Base-by-base conservation (phyloP, 2,888 invertebrate species). In the Lacanobia wlatinum region DNA sequence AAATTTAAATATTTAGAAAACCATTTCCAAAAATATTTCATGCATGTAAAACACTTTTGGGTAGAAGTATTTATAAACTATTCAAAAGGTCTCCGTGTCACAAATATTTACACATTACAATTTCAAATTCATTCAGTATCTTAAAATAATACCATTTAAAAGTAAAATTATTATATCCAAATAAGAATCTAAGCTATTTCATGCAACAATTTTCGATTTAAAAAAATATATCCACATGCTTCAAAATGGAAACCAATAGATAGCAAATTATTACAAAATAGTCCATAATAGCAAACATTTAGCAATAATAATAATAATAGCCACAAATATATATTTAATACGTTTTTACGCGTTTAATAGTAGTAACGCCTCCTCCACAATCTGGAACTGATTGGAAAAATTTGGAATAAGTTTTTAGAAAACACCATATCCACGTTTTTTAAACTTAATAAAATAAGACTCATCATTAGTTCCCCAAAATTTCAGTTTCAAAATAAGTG, bases 331-430 rank as follows among this genome's bases (percentile, higher is more conserved):
- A 89, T 83, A 78, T 61, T 73, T 75, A 73, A 82, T 82, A 85
- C 48, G 74, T 68, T 78, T 69, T 93, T 94, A 94, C 94, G 84
- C 90, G 89, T 87, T 86, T 92, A 94, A 92, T 93, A 93, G 94
- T 93, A 91, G 94, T 92, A 89, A 87, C 95, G 93, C 93, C 95
- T 91, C 86, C 95, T 90, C 92, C 92, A 89, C 86, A 91, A 95
- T 94, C 95, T 95, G 94, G 90, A 95, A 94, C 89, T 93, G 86
- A 89, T 82, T 76, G 78, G 76, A 86, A 83, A 87, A 85, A 78
- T 76, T 68, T 79, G 40, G 70, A 69, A 85, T 86, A 80, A 84
- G 77, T 72, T 78, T 82, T 58, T 61, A 40, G 61, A 67, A 75
- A 61, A 9, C 2, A 53, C 1, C 7, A 52, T 23, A 76, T 18